Evolutionary conservation across 1,140 invertebrate genomes (phyloP).

Genomic region (Dreissena polymorpha): DNA sequence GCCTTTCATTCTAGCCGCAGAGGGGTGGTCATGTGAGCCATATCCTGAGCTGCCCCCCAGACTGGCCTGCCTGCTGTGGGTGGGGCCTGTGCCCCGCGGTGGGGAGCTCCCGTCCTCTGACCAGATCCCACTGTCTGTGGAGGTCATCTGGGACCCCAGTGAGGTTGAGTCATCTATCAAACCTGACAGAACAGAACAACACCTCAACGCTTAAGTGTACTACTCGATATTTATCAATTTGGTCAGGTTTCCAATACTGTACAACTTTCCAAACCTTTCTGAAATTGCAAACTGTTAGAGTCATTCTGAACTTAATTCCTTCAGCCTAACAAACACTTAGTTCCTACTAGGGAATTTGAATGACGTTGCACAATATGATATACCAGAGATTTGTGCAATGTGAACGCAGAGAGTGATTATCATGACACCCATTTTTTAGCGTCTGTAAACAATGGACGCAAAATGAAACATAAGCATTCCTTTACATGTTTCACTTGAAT

Average conservation of each 20-base stretch:
- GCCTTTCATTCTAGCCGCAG: constrained; percentile 54
- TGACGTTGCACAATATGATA: too few species aligned
- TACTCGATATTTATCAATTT: too few species aligned
- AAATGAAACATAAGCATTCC: neutral
- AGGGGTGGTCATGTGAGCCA: constrained; percentile 65
- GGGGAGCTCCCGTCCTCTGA: constrained; percentile 47
- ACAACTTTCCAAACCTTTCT: too few species aligned
- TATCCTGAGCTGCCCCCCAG: constrained; percentile 72
- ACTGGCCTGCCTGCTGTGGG: constrained; percentile 33
- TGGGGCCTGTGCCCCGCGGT: constrained; percentile 16
- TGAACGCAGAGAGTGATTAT: too few species aligned
- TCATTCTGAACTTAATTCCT: too few species aligned
- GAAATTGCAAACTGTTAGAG: too few species aligned
- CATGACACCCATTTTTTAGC: too few species aligned
- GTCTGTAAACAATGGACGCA: neutral
- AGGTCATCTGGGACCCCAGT: constrained; percentile 65
- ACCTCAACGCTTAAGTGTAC: too few species aligned
- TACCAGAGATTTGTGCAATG: too few species aligned
- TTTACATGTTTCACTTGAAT: neutral
- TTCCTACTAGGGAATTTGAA: too few species aligned
- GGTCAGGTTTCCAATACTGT: too few species aligned
- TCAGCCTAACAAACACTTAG: too few species aligned
- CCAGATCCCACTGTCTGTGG: constrained; percentile 73
- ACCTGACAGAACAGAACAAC: neutral
- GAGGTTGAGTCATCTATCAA: constrained; percentile 61